Percentiles rank a stretch among this genome's conserved stretches.
phyloP scores from a whole-genome alignment of 1,140 invertebrate genomes.

The Procambarus virginalis region DNA sequence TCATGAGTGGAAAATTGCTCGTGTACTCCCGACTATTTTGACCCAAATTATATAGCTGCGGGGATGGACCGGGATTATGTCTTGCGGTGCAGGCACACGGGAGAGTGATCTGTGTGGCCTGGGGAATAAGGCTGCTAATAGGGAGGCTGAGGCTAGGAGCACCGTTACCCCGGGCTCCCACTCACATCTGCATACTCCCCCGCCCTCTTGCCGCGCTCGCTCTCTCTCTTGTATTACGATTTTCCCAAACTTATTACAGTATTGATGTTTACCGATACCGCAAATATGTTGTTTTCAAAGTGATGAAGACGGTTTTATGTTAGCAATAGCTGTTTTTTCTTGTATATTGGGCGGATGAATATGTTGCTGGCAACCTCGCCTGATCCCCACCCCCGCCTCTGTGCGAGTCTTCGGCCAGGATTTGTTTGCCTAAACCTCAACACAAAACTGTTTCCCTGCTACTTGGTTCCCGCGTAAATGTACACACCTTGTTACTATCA shows the following conservation, averaged over 20 bases:
- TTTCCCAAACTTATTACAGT: too few relatives aligned
- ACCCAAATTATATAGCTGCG: neutral
- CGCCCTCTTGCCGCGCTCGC: too few relatives aligned
- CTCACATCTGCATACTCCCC: slow-evolving; percentile 26
- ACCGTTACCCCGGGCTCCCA: neutral
- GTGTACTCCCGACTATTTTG: neutral
- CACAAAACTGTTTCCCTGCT: too few relatives aligned
- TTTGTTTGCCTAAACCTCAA: slow-evolving; percentile 8
- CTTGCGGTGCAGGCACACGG: neutral
- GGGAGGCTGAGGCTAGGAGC: neutral
- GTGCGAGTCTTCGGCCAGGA: slow-evolving; percentile 17
- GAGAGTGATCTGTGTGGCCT: neutral
- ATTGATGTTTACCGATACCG: too few relatives aligned
- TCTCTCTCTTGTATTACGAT: too few relatives aligned
- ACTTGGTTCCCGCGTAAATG: too few relatives aligned
- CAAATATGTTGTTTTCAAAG: too few relatives aligned
- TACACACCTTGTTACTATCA: too few relatives aligned
- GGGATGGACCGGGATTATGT: neutral
- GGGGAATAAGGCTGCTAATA: slow-evolving; percentile 1
- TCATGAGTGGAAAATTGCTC: slow-evolving; percentile 2
- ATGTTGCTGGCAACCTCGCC: neutral
- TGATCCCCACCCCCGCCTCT: slow-evolving; percentile 2
- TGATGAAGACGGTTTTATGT: too few relatives aligned
- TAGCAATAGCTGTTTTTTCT: too few relatives aligned
- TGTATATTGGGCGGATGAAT: neutral